Evolutionary conservation across 2,888 invertebrate species (phyloP).

Genomic region (Pammene aurita): DNA sequence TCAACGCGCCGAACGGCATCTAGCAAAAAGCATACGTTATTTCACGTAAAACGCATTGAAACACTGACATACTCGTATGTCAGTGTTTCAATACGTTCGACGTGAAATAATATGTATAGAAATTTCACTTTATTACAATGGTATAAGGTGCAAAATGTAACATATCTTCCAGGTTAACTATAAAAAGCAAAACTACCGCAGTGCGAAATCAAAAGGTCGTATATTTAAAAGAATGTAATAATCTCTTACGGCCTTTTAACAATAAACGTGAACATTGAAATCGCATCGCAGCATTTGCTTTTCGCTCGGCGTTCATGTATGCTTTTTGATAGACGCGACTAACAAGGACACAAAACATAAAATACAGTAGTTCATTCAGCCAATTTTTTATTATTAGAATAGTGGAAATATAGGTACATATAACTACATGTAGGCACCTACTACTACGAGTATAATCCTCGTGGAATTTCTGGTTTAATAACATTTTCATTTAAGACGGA

Average conservation of each 20-base stretch:
- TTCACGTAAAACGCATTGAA: too few relatives aligned
- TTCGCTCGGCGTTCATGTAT: conserved; percentile 66
- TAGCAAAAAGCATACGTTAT: conserved; percentile 76
- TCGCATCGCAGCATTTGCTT: conserved; percentile 62
- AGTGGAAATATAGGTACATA: too few relatives aligned
- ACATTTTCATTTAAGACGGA: too few relatives aligned
- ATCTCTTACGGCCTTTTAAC: conserved; percentile 4
- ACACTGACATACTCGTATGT: too few relatives aligned
- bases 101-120: neutral
- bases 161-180: neutral
- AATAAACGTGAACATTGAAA: conserved; percentile 52
- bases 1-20: conserved; percentile 56
- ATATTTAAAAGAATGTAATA: neutral
- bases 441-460: too few relatives aligned
- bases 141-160: neutral
- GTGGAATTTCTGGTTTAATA: too few relatives aligned
- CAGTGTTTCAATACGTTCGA: conserved; percentile 52
- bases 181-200: conserved; percentile 59
- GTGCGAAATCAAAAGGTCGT: conserved; percentile 6
- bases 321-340: conserved; percentile 64
- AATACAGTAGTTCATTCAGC: neutral
- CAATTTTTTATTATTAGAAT: too few relatives aligned
- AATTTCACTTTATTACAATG: neutral
- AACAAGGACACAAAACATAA: conserved; percentile 7
- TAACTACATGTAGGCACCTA: too few relatives aligned